These are phyloP conservation scores for Trichonephila clavipes DNA, from an alignment of 1,140 invertebrate species.

Conservation along the genomic window DNA sequence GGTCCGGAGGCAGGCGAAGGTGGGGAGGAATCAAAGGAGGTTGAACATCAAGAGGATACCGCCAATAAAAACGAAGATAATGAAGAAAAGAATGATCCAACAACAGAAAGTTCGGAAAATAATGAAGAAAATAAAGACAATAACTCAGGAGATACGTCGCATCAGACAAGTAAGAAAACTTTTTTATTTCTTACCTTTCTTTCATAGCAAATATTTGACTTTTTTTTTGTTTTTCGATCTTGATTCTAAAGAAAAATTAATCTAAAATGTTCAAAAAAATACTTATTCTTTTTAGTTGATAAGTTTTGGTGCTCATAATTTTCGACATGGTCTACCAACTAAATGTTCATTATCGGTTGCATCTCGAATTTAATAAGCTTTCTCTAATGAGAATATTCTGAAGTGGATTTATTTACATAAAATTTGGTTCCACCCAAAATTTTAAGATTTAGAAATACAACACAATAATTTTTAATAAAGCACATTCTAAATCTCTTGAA, in stretches of 20 bases:
- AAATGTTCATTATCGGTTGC: no score
- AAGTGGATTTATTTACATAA: no score
- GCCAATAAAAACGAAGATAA: slow-evolving; percentile 20
- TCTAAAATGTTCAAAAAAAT: not conserved
- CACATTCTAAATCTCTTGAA: no score
- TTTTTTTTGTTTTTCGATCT: not conserved
- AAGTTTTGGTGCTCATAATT: no score
- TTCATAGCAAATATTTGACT: not conserved
- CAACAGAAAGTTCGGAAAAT: slow-evolving; percentile 25
- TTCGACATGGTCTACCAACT: no score
- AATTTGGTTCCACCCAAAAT: no score
- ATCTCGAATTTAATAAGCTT: no score
- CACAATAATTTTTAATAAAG: no score
- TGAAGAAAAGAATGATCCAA: slow-evolving; percentile 40
- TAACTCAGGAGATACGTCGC: slow-evolving; percentile 6
- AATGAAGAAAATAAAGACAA: slow-evolving; percentile 34
- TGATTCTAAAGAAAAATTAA: not conserved
- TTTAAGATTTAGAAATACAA: no score
- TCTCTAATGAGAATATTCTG: no score
- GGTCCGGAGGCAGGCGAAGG: not conserved
- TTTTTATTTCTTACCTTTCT: slow-evolving; percentile 6
- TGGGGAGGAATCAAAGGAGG: slow-evolving; percentile 34
- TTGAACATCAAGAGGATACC: slow-evolving; percentile 25
- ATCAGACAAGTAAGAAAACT: slow-evolving; percentile 68
- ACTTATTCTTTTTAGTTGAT: not conserved